These are phyloP conservation scores for Emydura subglobosa DNA, from an alignment of 2,113 vertebrate species.

Conservation along the genomic window DNA sequence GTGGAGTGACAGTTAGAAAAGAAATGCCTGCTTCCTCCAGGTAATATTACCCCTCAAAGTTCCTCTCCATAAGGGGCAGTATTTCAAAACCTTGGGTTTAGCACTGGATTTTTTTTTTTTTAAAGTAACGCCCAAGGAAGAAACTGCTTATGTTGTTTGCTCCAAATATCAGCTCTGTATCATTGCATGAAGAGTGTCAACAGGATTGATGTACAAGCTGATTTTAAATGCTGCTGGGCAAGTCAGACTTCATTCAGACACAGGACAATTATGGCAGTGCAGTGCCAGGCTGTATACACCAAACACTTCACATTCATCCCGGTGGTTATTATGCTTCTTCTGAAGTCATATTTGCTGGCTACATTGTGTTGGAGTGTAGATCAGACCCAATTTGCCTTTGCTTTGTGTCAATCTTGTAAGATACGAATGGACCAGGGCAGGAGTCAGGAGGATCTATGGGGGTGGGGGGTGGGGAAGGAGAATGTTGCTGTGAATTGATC, in stretches of 20 bases:
- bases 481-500: constrained; percentile 17
- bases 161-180: background rate
- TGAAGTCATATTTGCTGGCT: background rate
- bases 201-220: accelerated
- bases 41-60: background rate
- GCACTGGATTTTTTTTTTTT: background rate
- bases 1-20: background rate
- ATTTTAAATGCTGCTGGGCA: accelerated
- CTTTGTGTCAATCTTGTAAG: background rate
- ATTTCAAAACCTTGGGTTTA: background rate
- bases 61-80: background rate
- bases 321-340: accelerated
- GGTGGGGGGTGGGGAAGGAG: background rate
- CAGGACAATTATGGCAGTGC: background rate
- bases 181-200: background rate
- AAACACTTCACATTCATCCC: accelerated
- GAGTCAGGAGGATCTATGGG: background rate
- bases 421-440: background rate
- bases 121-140: background rate
- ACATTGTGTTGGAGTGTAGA: accelerated
- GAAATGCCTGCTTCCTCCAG: background rate
- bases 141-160: background rate
- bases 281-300: accelerated
- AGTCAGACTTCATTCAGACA: background rate
- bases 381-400: too few relatives aligned